phyloP scores from a whole-genome alignment of 2,888 invertebrate species.

The Phytoseiulus persimilis region DNA sequence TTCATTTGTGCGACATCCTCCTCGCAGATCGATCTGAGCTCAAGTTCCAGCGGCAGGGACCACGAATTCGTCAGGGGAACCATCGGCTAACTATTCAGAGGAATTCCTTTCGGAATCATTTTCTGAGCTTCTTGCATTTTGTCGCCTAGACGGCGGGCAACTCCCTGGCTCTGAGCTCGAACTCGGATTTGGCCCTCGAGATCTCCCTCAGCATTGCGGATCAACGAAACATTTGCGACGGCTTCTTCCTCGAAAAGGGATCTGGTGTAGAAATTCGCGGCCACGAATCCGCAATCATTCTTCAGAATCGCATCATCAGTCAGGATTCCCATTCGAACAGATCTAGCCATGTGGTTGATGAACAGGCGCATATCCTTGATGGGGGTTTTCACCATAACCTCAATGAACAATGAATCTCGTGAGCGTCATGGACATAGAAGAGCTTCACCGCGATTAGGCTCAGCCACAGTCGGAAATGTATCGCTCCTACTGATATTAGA shows the following conservation, averaged over 20 bases:
- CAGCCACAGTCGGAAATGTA: no score
- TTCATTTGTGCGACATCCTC: no score
- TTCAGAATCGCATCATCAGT: neutral
- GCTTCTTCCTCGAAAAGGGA: constrained; percentile 20
- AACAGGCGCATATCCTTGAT: neutral
- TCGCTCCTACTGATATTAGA: no score
- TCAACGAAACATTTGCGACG: neutral
- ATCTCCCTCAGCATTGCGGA: neutral
- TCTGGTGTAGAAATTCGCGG: neutral
- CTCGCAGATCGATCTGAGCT: no score
- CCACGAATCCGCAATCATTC: neutral
- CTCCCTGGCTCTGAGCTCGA: constrained; percentile 6
- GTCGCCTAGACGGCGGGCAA: constrained; percentile 18
- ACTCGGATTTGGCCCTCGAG: constrained; percentile 13
- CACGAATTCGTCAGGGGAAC: neutral
- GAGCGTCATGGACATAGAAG: no score
- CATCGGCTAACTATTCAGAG: neutral
- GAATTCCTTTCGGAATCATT: neutral
- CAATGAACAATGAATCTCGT: no score
- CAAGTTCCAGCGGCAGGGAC: neutral
- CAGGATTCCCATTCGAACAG: neutral
- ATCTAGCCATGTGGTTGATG: neutral
- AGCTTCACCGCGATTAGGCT: no score
- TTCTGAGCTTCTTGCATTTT: neutral
- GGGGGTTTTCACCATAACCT: neutral